phyloP scores from a whole-genome alignment of 2,113 vertebrate species.

The Forbesichthys agassizii region DNA sequence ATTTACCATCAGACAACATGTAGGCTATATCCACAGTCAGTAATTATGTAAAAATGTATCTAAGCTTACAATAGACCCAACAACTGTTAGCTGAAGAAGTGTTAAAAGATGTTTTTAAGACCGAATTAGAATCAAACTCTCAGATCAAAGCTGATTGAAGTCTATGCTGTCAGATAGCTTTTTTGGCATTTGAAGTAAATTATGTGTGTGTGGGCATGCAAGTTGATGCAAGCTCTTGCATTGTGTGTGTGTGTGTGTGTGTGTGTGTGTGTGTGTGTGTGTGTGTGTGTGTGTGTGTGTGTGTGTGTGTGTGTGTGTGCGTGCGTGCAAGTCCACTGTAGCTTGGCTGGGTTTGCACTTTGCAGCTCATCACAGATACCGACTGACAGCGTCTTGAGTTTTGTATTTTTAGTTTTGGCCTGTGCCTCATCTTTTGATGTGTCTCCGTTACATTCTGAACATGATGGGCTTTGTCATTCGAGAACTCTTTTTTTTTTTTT shows the following conservation, averaged over 20 bases:
- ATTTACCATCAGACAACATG: neutral
- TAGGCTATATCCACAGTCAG: too few species aligned
- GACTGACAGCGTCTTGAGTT: conserved; percentile 23
- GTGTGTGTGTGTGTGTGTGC: neutral
- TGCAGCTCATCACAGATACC: conserved; percentile 28
- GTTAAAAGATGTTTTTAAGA: conserved; percentile 28
- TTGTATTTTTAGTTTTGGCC: neutral
- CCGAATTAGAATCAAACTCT: conserved; percentile 26
- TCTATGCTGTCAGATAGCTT: conserved; percentile 16
- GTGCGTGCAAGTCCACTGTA: conserved; percentile 18
- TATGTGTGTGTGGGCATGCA: conserved; percentile 14
- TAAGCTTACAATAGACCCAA: too few species aligned
- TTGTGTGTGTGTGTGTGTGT: neutral
- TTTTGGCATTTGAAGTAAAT: conserved; percentile 13
- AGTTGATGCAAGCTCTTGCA: conserved; percentile 5
- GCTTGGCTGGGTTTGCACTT: conserved; percentile 22
- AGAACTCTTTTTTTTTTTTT: conserved; percentile 33
- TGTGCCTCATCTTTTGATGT: conserved; percentile 56
- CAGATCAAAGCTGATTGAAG: conserved; percentile 28
- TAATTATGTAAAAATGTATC: too few species aligned
- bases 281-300: neutral
- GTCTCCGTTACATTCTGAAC: conserved; percentile 51
- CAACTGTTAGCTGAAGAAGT: neutral
- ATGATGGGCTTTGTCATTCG: conserved; percentile 60
- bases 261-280: neutral